Evolutionary conservation across 1,140 invertebrate species (phyloP).

Genomic region (Ganaspis sp.): DNA sequence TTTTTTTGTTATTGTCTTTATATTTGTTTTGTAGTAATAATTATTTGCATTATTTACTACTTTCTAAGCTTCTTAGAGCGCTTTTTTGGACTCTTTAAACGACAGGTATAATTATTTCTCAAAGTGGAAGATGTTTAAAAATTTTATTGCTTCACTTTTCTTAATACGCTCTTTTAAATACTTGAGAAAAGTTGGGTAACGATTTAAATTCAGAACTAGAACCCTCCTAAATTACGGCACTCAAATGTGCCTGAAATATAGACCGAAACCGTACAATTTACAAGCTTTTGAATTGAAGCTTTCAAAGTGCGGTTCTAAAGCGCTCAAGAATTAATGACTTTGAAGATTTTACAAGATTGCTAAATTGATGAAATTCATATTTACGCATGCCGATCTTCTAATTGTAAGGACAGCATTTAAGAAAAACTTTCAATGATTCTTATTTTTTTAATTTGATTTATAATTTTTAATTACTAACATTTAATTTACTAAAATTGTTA

Average conservation of each 20-base stretch:
- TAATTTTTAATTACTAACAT: too few relatives aligned
- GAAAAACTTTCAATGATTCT: too few relatives aligned
- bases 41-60: too few relatives aligned
- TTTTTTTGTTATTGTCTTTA: background rate
- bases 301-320: background rate
- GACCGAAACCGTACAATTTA: constrained; percentile 1
- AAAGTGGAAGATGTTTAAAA: background rate
- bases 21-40: background rate
- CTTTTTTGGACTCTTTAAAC: too few relatives aligned
- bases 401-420: too few relatives aligned
- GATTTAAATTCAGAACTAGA: background rate
- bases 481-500: too few relatives aligned
- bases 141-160: background rate
- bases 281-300: constrained; percentile 1
- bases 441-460: too few relatives aligned
- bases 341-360: background rate
- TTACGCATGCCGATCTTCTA: too few relatives aligned
- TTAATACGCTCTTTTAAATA: background rate
- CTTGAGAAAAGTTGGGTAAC: background rate
- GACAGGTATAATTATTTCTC: too few relatives aligned
- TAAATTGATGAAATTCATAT: too few relatives aligned
- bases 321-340: background rate
- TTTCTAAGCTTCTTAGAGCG: too few relatives aligned
- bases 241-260: background rate
- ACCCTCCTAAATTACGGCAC: background rate